Evolutionary conservation across 2,797 vertebrate genomes (phyloP).

Genomic region (Sphenodon punctatus): DNA sequence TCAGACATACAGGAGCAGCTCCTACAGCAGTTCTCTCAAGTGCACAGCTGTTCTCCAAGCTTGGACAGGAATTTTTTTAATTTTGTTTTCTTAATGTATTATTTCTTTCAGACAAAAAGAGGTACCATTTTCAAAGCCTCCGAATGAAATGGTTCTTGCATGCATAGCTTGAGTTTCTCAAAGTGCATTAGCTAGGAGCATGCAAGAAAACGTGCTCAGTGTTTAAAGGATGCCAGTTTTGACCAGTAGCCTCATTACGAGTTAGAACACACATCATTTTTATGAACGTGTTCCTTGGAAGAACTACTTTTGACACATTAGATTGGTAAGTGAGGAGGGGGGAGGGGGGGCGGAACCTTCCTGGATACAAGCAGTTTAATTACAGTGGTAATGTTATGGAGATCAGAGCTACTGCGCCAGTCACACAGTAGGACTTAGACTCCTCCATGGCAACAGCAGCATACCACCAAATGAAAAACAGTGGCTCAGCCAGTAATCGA

Average conservation of each 20-base stretch:
- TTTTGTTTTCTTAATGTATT: background rate
- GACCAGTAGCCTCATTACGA: background rate
- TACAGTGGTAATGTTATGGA: background rate
- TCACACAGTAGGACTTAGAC: background rate
- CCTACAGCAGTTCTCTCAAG: background rate
- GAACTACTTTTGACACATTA: conserved; percentile 3
- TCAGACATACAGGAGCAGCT: background rate
- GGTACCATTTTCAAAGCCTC: background rate
- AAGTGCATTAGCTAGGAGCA: background rate
- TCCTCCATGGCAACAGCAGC: conserved; percentile 11
- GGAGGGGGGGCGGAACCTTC: conserved; percentile 7
- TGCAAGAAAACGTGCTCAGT: background rate
- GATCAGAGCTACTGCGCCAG: background rate
- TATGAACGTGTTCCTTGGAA: background rate
- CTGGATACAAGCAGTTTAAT: background rate
- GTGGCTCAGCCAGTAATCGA: background rate
- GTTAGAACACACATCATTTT: conserved; percentile 19
- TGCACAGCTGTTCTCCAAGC: background rate
- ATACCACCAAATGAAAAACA: background rate
- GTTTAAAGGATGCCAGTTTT: background rate
- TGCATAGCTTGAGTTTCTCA: background rate
- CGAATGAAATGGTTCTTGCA: background rate
- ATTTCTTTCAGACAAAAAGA: background rate
- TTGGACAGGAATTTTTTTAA: background rate
- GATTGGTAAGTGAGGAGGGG: too few relatives aligned